A percentile compares a stretch with the other conserved stretches of the same genome.
phyloP scores from a whole-genome alignment of 2,797 vertebrate species.

The Helostoma temminkii region DNA sequence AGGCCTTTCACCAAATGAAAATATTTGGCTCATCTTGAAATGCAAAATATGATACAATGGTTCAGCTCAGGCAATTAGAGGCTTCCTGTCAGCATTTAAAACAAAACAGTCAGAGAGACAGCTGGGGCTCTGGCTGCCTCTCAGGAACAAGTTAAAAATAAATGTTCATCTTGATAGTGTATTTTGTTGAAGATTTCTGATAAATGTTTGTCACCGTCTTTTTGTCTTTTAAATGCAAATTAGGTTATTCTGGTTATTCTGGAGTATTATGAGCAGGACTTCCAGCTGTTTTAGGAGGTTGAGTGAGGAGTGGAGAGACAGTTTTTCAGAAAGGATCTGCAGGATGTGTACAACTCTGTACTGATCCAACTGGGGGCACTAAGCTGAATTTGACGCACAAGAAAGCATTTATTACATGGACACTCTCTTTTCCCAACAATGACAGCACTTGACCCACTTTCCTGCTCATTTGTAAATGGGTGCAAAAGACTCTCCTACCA shows the following conservation, averaged over 20 bases:
- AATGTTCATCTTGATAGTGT: not conserved
- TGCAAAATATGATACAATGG: too few species aligned
- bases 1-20: too few species aligned
- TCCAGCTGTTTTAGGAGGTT: not conserved
- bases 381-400: slow-evolving; percentile 22
- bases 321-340: not conserved
- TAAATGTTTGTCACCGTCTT: not conserved
- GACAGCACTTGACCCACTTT: slow-evolving; percentile 58
- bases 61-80: slow-evolving; percentile 63
- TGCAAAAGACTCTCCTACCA: slow-evolving; percentile 28
- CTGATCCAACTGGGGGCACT: slow-evolving; percentile 25
- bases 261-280: not conserved
- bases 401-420: slow-evolving; percentile 7
- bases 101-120: slow-evolving; percentile 54
- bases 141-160: slow-evolving; percentile 53
- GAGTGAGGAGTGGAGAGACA: not conserved
- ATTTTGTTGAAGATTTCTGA: not conserved
- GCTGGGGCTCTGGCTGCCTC: slow-evolving; percentile 52
- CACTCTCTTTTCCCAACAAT: slow-evolving; percentile 24
- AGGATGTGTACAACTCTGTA: not conserved
- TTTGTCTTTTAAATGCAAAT: not conserved
- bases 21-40: too few species aligned
- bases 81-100: slow-evolving; percentile 76
- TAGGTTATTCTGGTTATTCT: not conserved
- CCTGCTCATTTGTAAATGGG: slow-evolving; percentile 23